Percentiles rank a stretch among this genome's conserved stretches.
These are phyloP conservation scores for Villa cingulata DNA, from an alignment of 2,888 invertebrate species.

Conservation along the genomic window DNA sequence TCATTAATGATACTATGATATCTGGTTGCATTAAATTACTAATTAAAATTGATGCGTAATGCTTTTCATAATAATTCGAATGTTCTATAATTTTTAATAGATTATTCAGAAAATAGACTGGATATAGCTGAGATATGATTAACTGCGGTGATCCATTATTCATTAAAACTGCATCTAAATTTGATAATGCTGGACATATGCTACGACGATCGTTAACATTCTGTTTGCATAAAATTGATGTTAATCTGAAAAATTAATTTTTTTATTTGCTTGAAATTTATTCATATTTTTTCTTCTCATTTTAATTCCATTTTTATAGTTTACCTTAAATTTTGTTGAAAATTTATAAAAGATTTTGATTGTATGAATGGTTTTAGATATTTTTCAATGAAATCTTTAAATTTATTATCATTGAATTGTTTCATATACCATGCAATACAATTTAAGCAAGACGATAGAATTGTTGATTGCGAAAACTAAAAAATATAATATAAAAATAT, in stretches of 20 bases:
- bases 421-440: conserved; percentile 23
- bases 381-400: conserved; percentile 23
- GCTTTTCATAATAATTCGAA: neutral
- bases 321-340: conserved; percentile 23
- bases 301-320: conserved; percentile 5
- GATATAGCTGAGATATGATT: conserved; percentile 28
- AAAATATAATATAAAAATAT: too few relatives aligned
- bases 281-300: neutral
- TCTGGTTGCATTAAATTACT: conserved; percentile 21
- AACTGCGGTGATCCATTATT: conserved; percentile 26
- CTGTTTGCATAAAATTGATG: conserved; percentile 24
- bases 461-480: conserved; percentile 31
- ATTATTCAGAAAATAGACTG: conserved; percentile 26
- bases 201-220: conserved; percentile 26
- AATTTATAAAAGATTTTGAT: conserved; percentile 23
- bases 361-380: conserved; percentile 26
- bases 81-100: conserved; percentile 24
- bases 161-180: conserved; percentile 29
- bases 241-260: conserved; percentile 18
- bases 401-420: conserved; percentile 18
- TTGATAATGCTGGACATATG: conserved; percentile 28
- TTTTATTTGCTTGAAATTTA: too few relatives aligned
- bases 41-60: conserved; percentile 14
- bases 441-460: conserved; percentile 26
- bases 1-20: conserved; percentile 23